Evolutionary conservation across 2,888 invertebrate species (phyloP), one percentile per base, ranked within the genome.

Genomic region (Agrilus biguttatus): DNA sequence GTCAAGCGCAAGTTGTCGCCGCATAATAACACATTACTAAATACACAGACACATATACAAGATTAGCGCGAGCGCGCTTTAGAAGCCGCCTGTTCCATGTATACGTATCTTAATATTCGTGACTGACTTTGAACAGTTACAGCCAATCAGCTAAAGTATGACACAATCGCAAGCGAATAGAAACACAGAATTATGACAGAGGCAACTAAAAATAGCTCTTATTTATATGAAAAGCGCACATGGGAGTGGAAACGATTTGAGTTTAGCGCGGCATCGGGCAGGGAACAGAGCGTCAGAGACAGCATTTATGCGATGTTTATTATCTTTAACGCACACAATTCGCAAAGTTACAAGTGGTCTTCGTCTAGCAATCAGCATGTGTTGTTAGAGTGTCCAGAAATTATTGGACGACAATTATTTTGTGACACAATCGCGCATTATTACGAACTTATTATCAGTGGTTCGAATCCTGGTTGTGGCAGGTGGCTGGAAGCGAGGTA

Each of bases 401-500:
- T 52, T 42, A 51, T 53, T 46, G 53, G 53, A 48, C 55, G 54
- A 57, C 55, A 56, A 47, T 53, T 54, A 49, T 51, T 53, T 53
- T 51, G 56, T 53, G 57, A 51, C 50, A 51, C 49, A 48, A 49
- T 52, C 50, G 52, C 50, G 54, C 55, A 54, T 37, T 45, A 39
- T 45, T 36, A 47, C 45, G 44, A 39, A 49, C 39, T 46, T 37
- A 43, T 34, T 43, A 49, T 44, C 44, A 53, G 58, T 57, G 58
- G 55, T 58, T 56, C 55, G 51, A 54, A 58, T 56, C 55, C 53
- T 49, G 52, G 51, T 53, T 55, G 57, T 53, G 55, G 60, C 62
- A 61, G 63, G 61, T 63, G 63, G 61, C 61, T 58, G 56, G 54
- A 58, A 56, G 54, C 55, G 56, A 63, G 63, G 63, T 63, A 62